Evolutionary conservation across 2,797 vertebrate species (phyloP), one percentile per base, ranked within the genome.

Genomic region (Chelon labrosus): DNA sequence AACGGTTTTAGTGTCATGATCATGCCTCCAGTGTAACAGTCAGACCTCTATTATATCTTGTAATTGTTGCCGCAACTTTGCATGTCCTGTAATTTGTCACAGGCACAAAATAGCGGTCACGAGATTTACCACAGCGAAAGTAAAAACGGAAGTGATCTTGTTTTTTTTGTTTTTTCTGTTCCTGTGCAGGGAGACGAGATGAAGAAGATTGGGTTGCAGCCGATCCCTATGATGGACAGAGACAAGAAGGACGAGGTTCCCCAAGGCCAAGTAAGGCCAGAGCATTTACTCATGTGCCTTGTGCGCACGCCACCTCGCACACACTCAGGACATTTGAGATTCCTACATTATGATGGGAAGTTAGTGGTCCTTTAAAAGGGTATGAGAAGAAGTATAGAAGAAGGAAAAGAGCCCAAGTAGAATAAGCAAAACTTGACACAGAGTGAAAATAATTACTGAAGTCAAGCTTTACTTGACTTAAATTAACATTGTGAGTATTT

Each of bases 171-270:
- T 17, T 14, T 41, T 58, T 69, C 49, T 56, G 19, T 52, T 80
- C 35, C 42, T 73, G 35, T 71, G n/a, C 63, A 99, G 98, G 98
- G 98, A 0, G 98, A 99, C 80, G 98, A 99, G 87, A 98, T 99
- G 98, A 99, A 99, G 92, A 99, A 98, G 91, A 93, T 97, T 22
- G 98, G 98, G 47, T 94, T 98, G 74, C 97, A 98, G 31, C 98
- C 98, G 1, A 99, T 99, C 51, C 95, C 97, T 1, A 99, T 99
- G 98, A 99, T 99, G 98, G 98, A 99, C 94, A 93, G 98, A 93
- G 98, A 99, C 87, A 99, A 99, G 89, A 96, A 95, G 82, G 94
- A 97, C 37, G 97, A 99, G 87, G 95, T 99, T 82, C 98, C 98
- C 20, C 97, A 99, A 91, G 97, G 98, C 77, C 98, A 99, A 94